phyloP scores from a whole-genome alignment of 1,140 invertebrate genomes.

The Zeugodacus cucurbitae region DNA sequence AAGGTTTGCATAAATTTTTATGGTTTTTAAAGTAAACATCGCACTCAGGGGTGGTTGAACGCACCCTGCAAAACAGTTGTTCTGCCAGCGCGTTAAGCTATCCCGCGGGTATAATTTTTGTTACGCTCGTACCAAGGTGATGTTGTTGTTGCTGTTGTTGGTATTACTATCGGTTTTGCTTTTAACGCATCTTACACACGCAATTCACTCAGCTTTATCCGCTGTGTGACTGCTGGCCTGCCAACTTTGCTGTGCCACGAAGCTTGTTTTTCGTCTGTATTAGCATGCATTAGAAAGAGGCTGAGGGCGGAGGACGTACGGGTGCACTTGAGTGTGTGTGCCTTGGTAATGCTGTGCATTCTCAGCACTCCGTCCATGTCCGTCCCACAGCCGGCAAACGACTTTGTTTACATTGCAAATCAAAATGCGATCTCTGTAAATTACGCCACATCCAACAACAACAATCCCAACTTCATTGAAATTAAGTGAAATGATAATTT shows the following conservation, averaged over 20 bases:
- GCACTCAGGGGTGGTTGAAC: conserved; percentile 1
- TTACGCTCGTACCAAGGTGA: neutral
- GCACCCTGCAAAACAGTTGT: neutral
- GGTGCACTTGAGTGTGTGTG: neutral
- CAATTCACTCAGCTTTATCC: neutral
- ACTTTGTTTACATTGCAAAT: conserved; percentile 42
- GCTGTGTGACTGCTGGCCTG: neutral
- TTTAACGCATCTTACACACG: conserved; percentile 4
- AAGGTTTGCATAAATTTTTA: conserved; percentile 20
- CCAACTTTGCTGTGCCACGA: neutral
- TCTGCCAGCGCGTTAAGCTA: neutral
- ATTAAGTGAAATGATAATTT: conserved; percentile 64
- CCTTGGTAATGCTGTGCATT: neutral
- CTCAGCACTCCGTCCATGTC: neutral
- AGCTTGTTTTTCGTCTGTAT: neutral
- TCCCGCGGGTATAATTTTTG: conserved; percentile 36
- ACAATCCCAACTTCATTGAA: conserved; percentile 57
- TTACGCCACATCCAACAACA: neutral
- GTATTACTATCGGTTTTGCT: neutral
- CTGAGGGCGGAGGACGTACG: neutral
- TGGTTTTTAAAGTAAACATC: conserved; percentile 7
- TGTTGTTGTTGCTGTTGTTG: neutral
- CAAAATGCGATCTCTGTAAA: conserved; percentile 40
- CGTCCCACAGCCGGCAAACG: conserved; percentile 24
- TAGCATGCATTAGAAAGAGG: neutral